Percentiles rank a stretch among this genome's conserved stretches.
Conservation (phyloP, 2,888 invertebrate species). For the Plagodis pulveraria region DNA sequence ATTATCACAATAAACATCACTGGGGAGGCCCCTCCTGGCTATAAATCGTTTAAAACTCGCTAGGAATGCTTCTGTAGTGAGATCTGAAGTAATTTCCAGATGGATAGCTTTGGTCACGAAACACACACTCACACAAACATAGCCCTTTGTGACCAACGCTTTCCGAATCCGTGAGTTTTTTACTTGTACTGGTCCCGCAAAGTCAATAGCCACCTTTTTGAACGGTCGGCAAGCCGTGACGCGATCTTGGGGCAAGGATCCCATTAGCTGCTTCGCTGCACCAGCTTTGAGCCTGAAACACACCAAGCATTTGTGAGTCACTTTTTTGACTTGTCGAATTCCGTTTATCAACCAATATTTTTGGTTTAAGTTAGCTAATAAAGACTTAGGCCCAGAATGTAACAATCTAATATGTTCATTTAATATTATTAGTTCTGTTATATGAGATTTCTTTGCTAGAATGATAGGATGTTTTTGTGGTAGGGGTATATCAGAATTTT, state of each 20-base stretch:
- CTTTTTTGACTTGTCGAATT: conserved; percentile 1
- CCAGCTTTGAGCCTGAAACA: conserved; percentile 5
- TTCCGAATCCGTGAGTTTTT: conserved; percentile 4
- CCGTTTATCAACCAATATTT: conserved; percentile 9
- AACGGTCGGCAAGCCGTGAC: conserved; percentile 4
- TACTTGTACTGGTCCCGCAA: no score
- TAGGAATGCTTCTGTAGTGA: conserved; percentile 26
- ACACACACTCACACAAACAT: conserved; percentile 12
- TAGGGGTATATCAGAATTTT: no score
- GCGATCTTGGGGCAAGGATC: conserved; percentile 4
- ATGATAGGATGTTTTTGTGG: neutral
- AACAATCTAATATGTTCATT: neutral
- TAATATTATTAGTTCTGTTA: conserved; percentile 1
- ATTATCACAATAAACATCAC: conserved; percentile 23
- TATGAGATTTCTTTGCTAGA: neutral
- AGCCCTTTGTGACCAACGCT: conserved; percentile 4
- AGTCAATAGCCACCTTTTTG: conserved; percentile 6
- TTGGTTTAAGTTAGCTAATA: neutral
- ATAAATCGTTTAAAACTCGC: conserved; percentile 27
- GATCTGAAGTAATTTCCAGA: conserved; percentile 22
- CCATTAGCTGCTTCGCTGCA: conserved; percentile 8
- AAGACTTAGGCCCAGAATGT: conserved; percentile 1
- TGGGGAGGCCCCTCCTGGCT: conserved; percentile 15
- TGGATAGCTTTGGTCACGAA: conserved; percentile 24
- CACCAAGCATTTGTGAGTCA: no score